phyloP scores from a whole-genome alignment of 2,113 vertebrate species.

The Sphyrna mokarran region DNA sequence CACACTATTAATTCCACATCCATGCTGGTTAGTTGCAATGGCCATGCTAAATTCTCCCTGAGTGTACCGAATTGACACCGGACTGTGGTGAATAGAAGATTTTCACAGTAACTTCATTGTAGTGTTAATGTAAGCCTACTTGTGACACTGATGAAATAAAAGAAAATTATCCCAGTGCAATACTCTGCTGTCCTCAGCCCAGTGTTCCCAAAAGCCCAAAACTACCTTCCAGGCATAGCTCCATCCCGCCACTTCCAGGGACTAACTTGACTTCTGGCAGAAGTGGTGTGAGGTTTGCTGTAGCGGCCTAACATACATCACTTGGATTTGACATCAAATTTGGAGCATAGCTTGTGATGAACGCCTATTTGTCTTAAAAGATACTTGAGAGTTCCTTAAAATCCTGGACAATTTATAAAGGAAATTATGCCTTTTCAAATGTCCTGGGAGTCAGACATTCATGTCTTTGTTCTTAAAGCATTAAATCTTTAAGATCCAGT shows the following conservation, averaged over 20 bases:
- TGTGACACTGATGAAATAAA: no score
- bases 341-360: not conserved
- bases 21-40: not conserved
- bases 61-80: no score
- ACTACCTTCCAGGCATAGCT: not conserved
- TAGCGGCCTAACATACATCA: not conserved
- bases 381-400: not conserved
- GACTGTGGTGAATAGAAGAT: no score
- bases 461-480: not conserved
- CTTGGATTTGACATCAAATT: not conserved
- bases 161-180: not conserved
- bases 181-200: not conserved
- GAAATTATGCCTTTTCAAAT: not conserved
- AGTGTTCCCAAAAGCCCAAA: not conserved
- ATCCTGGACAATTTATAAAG: not conserved
- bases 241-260: not conserved
- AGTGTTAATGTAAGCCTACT: no score
- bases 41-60: no score
- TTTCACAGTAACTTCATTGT: no score
- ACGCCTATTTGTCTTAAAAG: not conserved
- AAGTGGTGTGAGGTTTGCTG: not conserved
- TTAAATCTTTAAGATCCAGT: not conserved
- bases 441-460: not conserved
- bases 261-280: not conserved
- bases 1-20: not conserved